A percentile compares a stretch with the other conserved stretches of the same genome.
Evolutionary conservation across 2,797 vertebrate genomes (phyloP).

Genomic region (Cyclura pinguis): DNA sequence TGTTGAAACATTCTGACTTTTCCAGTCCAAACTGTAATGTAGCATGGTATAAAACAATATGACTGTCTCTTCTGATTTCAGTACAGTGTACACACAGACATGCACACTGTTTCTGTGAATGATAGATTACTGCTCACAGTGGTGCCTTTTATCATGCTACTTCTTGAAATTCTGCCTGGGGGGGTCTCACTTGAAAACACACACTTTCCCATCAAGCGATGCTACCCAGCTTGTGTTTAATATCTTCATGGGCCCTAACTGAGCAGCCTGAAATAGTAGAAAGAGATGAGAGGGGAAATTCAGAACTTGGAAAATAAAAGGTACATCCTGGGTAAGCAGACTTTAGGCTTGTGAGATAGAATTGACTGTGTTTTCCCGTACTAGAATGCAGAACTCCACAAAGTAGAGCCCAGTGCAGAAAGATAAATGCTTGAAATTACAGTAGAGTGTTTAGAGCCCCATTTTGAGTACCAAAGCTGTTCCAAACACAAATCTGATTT

Average conservation of each 20-base stretch:
- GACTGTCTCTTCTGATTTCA: background rate
- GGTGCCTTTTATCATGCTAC: constrained; percentile 11
- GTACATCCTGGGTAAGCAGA: background rate
- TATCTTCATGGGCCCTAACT: background rate
- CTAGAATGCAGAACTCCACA: background rate
- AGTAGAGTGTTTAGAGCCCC: background rate
- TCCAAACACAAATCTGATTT: background rate
- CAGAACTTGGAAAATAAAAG: background rate
- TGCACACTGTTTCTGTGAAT: background rate
- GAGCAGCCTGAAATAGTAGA: background rate
- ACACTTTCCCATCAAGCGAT: background rate
- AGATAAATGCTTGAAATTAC: background rate
- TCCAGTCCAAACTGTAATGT: constrained; percentile 42
- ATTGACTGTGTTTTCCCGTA: too few relatives aligned
- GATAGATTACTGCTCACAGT: background rate
- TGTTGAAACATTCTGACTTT: background rate
- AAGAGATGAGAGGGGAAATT: too few relatives aligned
- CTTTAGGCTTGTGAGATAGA: background rate
- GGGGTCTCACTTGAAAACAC: background rate
- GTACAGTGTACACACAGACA: background rate
- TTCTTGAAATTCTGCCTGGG: background rate
- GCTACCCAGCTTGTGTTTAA: background rate
- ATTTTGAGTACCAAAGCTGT: background rate
- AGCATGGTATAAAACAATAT: accelerated
- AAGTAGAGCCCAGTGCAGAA: background rate